Evolutionary conservation across 2,888 invertebrate species (phyloP), one percentile per base, ranked within the genome.

Genomic region (Drosophila fulvimacula): DNA sequence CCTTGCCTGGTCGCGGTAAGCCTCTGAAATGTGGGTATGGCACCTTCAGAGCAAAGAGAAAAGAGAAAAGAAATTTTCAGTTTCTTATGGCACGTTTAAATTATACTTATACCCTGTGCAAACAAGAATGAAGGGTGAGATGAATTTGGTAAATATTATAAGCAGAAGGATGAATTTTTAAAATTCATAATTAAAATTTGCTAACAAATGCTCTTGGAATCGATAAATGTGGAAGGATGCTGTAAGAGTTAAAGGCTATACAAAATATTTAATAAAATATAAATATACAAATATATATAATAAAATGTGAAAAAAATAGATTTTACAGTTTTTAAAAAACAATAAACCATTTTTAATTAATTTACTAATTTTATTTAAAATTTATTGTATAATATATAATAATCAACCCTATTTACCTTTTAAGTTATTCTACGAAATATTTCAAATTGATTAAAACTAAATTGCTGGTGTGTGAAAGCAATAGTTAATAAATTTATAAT

Each of bases 11-110:
- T 69, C 53, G 75, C 72, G 76, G 70, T 74, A 71, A 73, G 76
- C 73, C 73, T 42, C 56, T 69, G 52, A 63, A 58, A 52, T 27
- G 48, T n/a, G 21, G 27, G 42, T 2, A 48, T 38, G 21, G 52
- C 39, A 52, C 24, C 19, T 24, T 36, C 21, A 36, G 63, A 39
- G 46, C 57, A 44, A 68, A 73, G 74, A 79, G 76, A 77, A 44
- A 68, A 73, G 74, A 79, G 76, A 77, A 88, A 83, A 86, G 79
- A 83, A 85, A 83, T 83, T 81, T 81, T 76, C 72, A 88, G 81
- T 83, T 85, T 85, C 81, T 83, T 83, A 74, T 84, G 60, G 79
- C 62, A 81, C 75, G 72, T 69, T 79, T 78, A 81, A 83, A 83
- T 84, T 88, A 76, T 79, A 76, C 71, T 61, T 56, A 17, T 34